Conservation (phyloP, 2,113 vertebrate species). For the Pachyramphus minor region DNA sequence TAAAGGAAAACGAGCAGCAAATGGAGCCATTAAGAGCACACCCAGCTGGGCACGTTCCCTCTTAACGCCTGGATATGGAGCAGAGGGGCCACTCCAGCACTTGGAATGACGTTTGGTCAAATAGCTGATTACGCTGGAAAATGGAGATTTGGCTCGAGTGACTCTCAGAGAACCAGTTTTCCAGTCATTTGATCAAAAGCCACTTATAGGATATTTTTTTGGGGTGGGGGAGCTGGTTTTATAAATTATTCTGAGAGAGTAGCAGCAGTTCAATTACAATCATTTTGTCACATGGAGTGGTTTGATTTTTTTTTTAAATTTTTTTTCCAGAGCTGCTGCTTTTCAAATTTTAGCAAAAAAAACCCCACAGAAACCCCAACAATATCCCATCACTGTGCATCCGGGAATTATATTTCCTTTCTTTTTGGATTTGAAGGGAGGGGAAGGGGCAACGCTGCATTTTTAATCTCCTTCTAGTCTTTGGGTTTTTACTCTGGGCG, state of each 20-base stretch:
- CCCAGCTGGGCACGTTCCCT: not conserved
- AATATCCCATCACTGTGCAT: not conserved
- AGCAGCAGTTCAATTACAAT: not conserved
- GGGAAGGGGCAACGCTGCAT: not conserved
- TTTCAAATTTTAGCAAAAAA: slow-evolving; percentile 4
- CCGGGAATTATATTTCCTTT: not conserved
- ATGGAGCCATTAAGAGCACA: not conserved
- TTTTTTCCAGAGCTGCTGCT: not conserved
- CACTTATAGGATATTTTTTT: not conserved
- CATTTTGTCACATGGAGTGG: not conserved
- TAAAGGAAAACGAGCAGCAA: not conserved
- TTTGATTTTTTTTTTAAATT: slow-evolving; percentile 7
- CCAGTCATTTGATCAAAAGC: not conserved
- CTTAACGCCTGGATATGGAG: not conserved
- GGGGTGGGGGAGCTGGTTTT: not conserved
- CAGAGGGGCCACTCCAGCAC: not conserved
- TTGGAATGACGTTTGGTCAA: not conserved
- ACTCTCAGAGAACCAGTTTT: not conserved
- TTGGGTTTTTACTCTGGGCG: not conserved
- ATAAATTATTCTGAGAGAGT: not conserved
- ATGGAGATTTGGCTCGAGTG: not conserved
- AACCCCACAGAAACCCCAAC: not conserved
- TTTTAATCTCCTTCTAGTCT: slow-evolving; percentile 12
- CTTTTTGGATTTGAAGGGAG: not conserved
- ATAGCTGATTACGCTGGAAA: not conserved